These are phyloP conservation scores for Tachina grossa DNA, from an alignment of 2,888 invertebrate species.

Conservation along the genomic window DNA sequence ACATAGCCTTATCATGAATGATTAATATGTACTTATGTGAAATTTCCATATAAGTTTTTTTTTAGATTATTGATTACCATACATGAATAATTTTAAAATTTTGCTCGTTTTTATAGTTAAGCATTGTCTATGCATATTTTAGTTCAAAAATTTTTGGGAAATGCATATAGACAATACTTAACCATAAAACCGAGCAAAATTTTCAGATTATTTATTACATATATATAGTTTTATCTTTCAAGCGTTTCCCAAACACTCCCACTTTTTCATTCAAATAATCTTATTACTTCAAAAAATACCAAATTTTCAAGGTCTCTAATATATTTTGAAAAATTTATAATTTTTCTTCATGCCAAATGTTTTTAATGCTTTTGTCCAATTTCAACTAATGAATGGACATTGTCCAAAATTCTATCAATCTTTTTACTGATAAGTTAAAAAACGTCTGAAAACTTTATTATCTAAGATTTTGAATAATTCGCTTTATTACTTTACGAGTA, in stretches of 20 bases:
- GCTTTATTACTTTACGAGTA: neutral
- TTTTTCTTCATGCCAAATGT: too few relatives aligned
- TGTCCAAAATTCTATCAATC: slow-evolving; percentile 14
- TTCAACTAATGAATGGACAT: neutral
- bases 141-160: too few relatives aligned
- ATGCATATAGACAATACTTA: too few relatives aligned
- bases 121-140: too few relatives aligned
- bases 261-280: slow-evolving; percentile 16
- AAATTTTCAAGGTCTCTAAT: slow-evolving; percentile 12
- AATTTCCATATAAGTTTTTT: neutral
- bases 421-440: slow-evolving; percentile 11
- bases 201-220: too few relatives aligned
- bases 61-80: too few relatives aligned
- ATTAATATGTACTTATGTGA: neutral
- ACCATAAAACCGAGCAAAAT: too few relatives aligned
- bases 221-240: neutral
- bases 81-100: too few relatives aligned
- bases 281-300: neutral
- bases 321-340: neutral
- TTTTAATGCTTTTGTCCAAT: neutral
- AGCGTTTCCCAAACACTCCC: slow-evolving; percentile 4
- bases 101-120: too few relatives aligned
- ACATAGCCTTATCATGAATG: neutral
- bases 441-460: neutral
- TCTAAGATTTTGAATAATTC: neutral